phyloP scores from a whole-genome alignment of 2,797 vertebrate genomes.

The Danionella dracula region DNA sequence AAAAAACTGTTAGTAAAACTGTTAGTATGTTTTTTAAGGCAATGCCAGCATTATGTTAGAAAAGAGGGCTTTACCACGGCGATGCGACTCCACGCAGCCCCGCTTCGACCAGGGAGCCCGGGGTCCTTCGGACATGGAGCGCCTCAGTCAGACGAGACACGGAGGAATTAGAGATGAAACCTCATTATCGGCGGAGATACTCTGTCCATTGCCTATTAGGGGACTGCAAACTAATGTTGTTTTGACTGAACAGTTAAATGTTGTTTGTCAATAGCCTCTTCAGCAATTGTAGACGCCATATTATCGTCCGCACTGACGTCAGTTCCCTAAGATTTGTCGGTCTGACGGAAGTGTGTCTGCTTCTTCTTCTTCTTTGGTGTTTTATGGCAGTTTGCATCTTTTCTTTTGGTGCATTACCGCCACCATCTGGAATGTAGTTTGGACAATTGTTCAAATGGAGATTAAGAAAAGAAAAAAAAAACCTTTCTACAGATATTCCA shows the following conservation, averaged over 20 bases:
- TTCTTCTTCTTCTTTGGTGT: no score
- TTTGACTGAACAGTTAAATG: slow-evolving; percentile 41
- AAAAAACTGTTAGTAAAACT: no score
- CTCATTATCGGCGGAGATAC: slow-evolving; percentile 44
- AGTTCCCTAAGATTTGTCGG: slow-evolving; percentile 57
- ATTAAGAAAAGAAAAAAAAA: no score
- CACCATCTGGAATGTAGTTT: no score
- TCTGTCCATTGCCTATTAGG: slow-evolving; percentile 28
- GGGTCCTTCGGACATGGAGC: slow-evolving; percentile 71
- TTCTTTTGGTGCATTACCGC: no score
- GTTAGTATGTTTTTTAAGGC: no score
- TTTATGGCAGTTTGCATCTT: no score
- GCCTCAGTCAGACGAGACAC: slow-evolving; percentile 54
- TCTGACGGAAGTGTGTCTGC: slow-evolving; percentile 62
- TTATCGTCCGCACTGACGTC: slow-evolving; percentile 70
- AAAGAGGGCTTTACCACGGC: slow-evolving; percentile 67
- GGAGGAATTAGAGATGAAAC: slow-evolving; percentile 51
- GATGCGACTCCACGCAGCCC: slow-evolving; percentile 71
- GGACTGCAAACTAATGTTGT: slow-evolving; percentile 42
- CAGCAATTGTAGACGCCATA: slow-evolving; percentile 66
- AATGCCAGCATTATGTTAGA: not conserved
- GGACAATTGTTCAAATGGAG: no score
- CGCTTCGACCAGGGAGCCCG: slow-evolving; percentile 71
- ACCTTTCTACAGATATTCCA: no score
- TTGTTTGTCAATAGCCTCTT: slow-evolving; percentile 47